Base-by-base conservation (phyloP, 2,888 invertebrate genomes). In the Ypsolopha scabrella region DNA sequence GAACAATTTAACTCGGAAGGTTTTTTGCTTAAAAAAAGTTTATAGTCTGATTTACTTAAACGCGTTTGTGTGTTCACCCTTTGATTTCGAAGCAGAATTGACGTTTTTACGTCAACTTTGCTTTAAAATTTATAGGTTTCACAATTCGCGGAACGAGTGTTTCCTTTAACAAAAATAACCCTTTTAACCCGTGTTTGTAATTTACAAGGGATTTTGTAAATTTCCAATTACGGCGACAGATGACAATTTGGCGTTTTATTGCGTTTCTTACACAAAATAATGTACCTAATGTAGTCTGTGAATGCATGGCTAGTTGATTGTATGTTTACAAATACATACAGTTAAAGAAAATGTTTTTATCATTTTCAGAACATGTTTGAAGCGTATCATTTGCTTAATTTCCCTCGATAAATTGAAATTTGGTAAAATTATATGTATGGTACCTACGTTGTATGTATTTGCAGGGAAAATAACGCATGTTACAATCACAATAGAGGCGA, bases 91-190 rank as follows among this genome's bases (percentile, higher is more conserved):
- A 24, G 24, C 24, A 24, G 24, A 37, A 51, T 39, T 36, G 37
- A 38, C 35, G 43, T 52, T 41, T 49, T 45, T 43, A 49, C 38
- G 13, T 14, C 9, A 47, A 8, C 24, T 11, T 9, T 8, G 35
- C 43, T 43, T 38, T 8, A 8, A 67, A 73, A 75, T 80, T 80
- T 82, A 81, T 76, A 70, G 66, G 65, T 64, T 58, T 64, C 62
- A 41, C 61, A 75, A 78, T 83, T 83, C 83, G 78, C 80, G 64
- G 82, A 82, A 85, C 69, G 64, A 54, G 60, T 64, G 70, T 70
- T 72, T 70, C 70, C 71, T 68, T 68, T 60, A 33, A 39, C 39
- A 2, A 39, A 54, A 67, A 65, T 69, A 67, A 69, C 65, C 72
- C 71, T 67, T 74, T 77, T 67, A 33, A n/a, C n/a, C n/a, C 53